Base-by-base conservation (phyloP, 2,888 invertebrate species). In the Ypsolopha sequella region DNA sequence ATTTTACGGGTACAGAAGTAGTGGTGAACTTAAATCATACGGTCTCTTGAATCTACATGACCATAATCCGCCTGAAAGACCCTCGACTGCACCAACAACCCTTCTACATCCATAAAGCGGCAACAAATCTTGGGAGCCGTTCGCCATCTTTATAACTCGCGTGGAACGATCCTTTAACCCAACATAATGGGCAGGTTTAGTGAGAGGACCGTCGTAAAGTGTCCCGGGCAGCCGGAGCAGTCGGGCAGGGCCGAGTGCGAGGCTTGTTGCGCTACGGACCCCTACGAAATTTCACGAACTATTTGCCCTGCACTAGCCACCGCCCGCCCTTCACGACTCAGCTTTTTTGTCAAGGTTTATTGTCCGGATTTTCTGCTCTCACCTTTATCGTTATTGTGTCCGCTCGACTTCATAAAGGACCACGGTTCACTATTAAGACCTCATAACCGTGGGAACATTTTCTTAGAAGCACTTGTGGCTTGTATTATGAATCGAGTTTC, bases 381-480 rank as follows among this genome's bases (percentile, higher is more conserved):
- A 86, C 86, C 86, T 86, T 84, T 84, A 85, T 80, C 78, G 85
- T 80, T 82, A 85, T 84, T 84, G 80, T 85, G 77, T 84, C 68
- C 85, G 82, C 77, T 71, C 70, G 80, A 79, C 76, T 84, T 82
- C 85, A 82, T 86, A 81, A 78, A 81, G 76, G 79, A 73, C 70
- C 70, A 67, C 58, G 67, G 73, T 73, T 76, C 78, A 76, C 81
- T 81, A 81, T 84, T 82, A 82, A 78, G 80, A 82, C 80, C 79
- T 85, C 84, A 84, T 84, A 82, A 82, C 77, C 85, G 85, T 85
- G 86, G 85, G 86, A 86, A 86, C 77, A 51, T 39, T 43, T 36
- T 47, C 47, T 35, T 11, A 14, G 36, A 36, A 47, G 47, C 47
- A 47, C 47, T 47, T 47, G 47, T 9, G 36, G 47, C 13, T 47